Conservation (phyloP, 2,888 invertebrate species). For the Amphipoea oculea region DNA sequence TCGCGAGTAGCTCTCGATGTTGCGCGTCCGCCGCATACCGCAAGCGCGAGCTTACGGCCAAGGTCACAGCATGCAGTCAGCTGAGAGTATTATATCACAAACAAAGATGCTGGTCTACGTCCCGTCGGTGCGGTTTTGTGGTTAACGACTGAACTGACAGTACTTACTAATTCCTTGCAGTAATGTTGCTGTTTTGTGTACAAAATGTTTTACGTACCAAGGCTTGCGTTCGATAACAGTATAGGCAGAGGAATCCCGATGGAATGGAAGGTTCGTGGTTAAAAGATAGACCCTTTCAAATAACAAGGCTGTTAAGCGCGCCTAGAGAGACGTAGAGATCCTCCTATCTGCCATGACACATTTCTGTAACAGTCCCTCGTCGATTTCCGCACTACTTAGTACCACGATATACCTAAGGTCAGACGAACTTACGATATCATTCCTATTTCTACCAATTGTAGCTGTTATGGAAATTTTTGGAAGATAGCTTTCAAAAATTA, state of each 20-base stretch:
- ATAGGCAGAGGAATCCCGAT: background rate
- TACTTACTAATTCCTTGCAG: background rate
- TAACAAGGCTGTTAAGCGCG: background rate
- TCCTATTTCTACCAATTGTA: background rate
- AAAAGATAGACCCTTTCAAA: background rate
- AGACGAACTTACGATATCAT: background rate
- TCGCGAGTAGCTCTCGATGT: background rate
- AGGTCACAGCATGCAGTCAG: constrained; percentile 29
- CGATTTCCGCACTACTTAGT: background rate
- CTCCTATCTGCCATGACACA: background rate
- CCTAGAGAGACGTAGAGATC: background rate
- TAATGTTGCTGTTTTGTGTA: background rate
- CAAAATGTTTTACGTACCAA: background rate
- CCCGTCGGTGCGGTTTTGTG: constrained; percentile 2
- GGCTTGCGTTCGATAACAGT: background rate
- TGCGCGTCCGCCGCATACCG: background rate
- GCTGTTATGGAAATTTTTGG: background rate
- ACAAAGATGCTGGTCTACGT: background rate
- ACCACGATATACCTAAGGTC: background rate
- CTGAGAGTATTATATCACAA: constrained; percentile 16
- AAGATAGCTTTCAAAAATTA: background rate
- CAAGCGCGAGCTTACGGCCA: background rate
- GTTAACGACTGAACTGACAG: background rate
- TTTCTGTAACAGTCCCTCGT: background rate
- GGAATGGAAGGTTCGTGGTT: too few relatives aligned